Base-by-base conservation (phyloP, 2,888 invertebrate species). In the Lysandra bellargus region DNA sequence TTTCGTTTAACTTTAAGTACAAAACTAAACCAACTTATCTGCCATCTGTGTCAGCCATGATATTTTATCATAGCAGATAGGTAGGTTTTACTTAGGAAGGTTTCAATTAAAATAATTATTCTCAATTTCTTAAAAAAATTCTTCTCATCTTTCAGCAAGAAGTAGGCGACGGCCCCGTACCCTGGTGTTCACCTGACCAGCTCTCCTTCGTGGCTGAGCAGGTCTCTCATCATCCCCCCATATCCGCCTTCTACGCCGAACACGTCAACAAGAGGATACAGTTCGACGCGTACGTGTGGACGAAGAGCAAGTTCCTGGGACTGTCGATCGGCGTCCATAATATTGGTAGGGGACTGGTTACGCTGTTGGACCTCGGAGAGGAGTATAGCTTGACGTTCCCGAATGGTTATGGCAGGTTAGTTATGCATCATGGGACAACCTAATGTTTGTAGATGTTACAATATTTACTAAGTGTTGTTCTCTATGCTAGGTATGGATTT, bases 171-270 rank as follows among this genome's bases (percentile, higher is more conserved):
- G 98, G 98, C 0, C 99, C 99, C 1, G 96, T 99, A 69, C 98
- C 98, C 0, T 99, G 99, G 98, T 98, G 98, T 84, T 96, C 96
- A 9, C 96, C 96, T 75, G 96, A 98, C 93, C 98, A 99, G 89
- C 95, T 99, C 12, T 96, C 97, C 7, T 99, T 99, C 92, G 96
- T 99, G 78, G 98, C 99, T 4, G 99, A 99, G 89, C 99, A 99
- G 95, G 99, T 99, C 14, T 99, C 99, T 9, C 99, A 99, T 95
- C 99, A 99, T 95, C 99, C 99, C 74, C 99, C 99, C 83, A 98
- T 99, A 86, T 99, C 99, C 80, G 99, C 99, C 44, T 99, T 99
- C 95, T 99, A 99, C 95, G 99, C 99, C 33, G 99, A 99, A 90
- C 98, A 99, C 93, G 97, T 96, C 84, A 96, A 97, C 87, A 98